Conservation (phyloP, 2,797 vertebrate genomes). For the Zonotrichia albicollis region DNA sequence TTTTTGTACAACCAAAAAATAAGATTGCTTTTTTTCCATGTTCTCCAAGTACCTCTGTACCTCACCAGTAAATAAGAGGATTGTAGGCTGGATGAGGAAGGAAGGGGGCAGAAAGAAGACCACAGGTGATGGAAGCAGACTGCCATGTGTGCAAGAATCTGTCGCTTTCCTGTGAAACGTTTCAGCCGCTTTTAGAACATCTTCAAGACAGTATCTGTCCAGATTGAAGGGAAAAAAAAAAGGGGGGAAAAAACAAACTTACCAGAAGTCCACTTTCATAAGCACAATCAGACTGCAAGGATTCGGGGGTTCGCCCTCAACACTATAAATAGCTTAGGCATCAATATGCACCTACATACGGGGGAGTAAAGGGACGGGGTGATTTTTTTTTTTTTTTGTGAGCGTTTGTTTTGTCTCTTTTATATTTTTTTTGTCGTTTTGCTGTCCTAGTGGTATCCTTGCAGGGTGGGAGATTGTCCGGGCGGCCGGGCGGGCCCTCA, state of each 20-base stretch:
- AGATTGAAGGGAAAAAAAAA: background rate
- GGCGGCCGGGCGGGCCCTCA: slow-evolving; percentile 61
- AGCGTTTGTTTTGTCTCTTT: background rate
- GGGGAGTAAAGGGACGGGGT: background rate
- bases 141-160: slow-evolving; percentile 31
- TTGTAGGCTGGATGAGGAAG: slow-evolving; percentile 20
- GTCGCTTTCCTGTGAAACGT: slow-evolving; percentile 42
- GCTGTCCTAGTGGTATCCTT: slow-evolving; percentile 50
- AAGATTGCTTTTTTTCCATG: slow-evolving; percentile 59
- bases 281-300: slow-evolving; percentile 39
- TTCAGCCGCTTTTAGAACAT: slow-evolving; percentile 48
- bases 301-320: slow-evolving; percentile 34
- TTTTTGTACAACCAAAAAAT: slow-evolving; percentile 72
- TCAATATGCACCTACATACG: slow-evolving; percentile 42
- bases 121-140: slow-evolving; percentile 39
- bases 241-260: background rate
- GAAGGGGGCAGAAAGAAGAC: background rate
- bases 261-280: slow-evolving; percentile 49
- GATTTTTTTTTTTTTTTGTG: background rate
- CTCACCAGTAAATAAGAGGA: slow-evolving; percentile 36
- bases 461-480: slow-evolving; percentile 34
- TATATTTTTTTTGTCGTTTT: background rate
- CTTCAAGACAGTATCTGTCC: slow-evolving; percentile 55
- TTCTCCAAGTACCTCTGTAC: slow-evolving; percentile 61
- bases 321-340: slow-evolving; percentile 70